Conservation (phyloP, 2,888 invertebrate species). For the Syrista parreyssii region DNA sequence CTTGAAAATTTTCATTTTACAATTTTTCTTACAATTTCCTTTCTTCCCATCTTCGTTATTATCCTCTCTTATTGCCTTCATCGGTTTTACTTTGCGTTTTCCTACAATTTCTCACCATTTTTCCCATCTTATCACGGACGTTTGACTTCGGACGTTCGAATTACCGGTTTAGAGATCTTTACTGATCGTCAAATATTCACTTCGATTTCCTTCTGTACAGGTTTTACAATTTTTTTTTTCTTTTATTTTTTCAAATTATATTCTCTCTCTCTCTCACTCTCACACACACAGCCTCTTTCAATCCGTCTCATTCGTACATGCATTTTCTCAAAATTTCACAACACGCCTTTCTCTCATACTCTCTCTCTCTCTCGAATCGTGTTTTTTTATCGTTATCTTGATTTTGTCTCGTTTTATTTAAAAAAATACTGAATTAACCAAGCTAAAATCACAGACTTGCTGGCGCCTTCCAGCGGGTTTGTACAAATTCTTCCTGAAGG, state of each 20-base stretch:
- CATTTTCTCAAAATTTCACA: background rate
- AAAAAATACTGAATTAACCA: slow-evolving; percentile 67
- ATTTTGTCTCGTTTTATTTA: slow-evolving; percentile 58
- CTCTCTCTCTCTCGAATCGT: background rate
- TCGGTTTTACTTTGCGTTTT: background rate
- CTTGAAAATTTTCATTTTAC: background rate
- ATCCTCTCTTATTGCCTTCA: background rate
- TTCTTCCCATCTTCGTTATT: background rate
- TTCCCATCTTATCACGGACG: background rate
- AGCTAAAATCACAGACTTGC: slow-evolving; percentile 67
- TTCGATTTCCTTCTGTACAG: background rate
- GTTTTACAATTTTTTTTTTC: background rate
- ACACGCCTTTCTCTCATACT: background rate
- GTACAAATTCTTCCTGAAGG: slow-evolving; percentile 66
- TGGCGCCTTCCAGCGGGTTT: slow-evolving; percentile 54
- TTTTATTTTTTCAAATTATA: background rate
- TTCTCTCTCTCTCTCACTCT: background rate
- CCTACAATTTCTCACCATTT: background rate
- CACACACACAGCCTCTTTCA: background rate
- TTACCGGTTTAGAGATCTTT: background rate
- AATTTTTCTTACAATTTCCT: background rate
- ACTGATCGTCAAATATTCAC: background rate
- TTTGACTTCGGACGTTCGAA: background rate
- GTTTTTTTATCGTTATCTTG: slow-evolving; percentile 26
- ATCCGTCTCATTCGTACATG: background rate